Evolutionary conservation across 1,140 invertebrate species (phyloP), one percentile per base, ranked within the genome.

Genomic region (Lethrus apterus): DNA sequence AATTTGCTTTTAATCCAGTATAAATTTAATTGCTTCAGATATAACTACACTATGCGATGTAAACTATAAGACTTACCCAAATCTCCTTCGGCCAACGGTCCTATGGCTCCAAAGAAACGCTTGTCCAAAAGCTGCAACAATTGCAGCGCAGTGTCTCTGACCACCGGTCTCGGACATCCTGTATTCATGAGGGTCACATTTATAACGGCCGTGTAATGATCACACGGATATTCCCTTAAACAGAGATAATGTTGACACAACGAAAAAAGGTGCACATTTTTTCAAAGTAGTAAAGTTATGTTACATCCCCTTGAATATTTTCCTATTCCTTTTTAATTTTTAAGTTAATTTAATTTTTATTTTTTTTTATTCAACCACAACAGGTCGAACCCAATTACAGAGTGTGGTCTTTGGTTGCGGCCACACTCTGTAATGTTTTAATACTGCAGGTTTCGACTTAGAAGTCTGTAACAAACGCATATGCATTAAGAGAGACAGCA

Each of bases 121-220:
- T 92, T 86, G 71, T 98, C 93, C 26, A 99, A 71, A 9, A 98
- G 72, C 63, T 98, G 93, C 2, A 99, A 71, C 18, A 99, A 76
- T 58, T 96, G 90, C 32, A 97, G 71, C 0, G 96, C 94, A 5
- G 86, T 91, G 61, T 97, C 89, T 63, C 95, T 86, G 1, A 96
- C 86, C 13, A 80, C 75, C n/a, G 86, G 83, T 18, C 93, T 78
- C 0, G 93, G 90, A 67, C 90, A 94, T 10, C 93, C 93, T 2
- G 93, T 92, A 68, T 93, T 96, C 73, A 98, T 83, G 15, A 99
- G 76, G 0, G 94, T 94, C 4, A 98, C 89, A 63, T 96, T 98
- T 59, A 99, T 92, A 56, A 99, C 90, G 8, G 93, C 92, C 18
- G 93, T 95, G 67, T 95, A 94, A 72, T 95, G 91, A 68, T 99